These are phyloP conservation scores for Marmota monax DNA, from an alignment of 2,113 vertebrate species.

Conservation along the genomic window DNA sequence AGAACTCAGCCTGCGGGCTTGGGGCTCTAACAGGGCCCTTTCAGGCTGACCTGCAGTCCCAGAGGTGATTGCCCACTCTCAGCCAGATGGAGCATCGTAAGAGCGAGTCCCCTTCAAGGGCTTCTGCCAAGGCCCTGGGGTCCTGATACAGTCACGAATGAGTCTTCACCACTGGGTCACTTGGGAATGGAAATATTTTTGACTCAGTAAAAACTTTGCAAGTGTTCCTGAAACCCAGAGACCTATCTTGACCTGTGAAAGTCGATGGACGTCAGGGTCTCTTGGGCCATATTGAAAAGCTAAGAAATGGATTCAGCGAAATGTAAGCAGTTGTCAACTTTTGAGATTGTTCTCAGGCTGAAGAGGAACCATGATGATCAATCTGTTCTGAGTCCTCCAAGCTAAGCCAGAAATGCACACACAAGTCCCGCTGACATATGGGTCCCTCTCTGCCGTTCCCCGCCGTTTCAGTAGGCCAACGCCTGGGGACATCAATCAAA, in stretches of 20 bases:
- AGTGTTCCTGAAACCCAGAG: not conserved
- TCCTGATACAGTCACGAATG: too few relatives aligned
- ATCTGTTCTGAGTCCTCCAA: slow-evolving; percentile 16
- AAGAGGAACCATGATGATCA: not conserved
- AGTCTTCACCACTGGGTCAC: not conserved
- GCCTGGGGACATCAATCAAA: not conserved
- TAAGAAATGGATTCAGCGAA: not conserved
- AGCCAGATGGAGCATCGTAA: rapidly evolving
- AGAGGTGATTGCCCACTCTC: not conserved
- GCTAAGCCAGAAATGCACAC: not conserved
- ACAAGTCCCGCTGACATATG: not conserved
- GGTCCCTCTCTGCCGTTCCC: not conserved
- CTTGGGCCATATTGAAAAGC: not conserved
- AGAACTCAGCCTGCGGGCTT: not conserved
- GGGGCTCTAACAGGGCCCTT: not conserved
- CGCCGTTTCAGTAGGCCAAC: rapidly evolving
- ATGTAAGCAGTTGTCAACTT: not conserved
- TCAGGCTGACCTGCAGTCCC: too few relatives aligned
- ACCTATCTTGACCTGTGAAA: not conserved
- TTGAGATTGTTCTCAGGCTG: slow-evolving; percentile 40
- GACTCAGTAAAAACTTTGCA: not conserved
- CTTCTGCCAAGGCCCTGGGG: not conserved
- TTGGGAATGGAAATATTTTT: not conserved
- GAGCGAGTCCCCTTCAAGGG: too few relatives aligned
- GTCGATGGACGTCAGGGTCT: not conserved